phyloP scores from a whole-genome alignment of 2,888 invertebrate species.

The Erannis defoliaria region DNA sequence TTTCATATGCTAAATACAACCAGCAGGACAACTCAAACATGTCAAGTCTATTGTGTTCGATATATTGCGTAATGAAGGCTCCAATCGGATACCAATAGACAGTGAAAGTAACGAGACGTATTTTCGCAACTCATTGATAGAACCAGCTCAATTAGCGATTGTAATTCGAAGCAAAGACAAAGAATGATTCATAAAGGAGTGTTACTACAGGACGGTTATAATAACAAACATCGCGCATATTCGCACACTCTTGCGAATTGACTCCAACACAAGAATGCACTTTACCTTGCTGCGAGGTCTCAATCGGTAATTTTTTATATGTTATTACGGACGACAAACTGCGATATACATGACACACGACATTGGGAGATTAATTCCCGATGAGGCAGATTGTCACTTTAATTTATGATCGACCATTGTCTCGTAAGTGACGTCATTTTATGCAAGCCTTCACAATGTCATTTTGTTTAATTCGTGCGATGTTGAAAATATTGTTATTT shows the following conservation, averaged over 20 bases:
- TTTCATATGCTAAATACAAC: conserved; percentile 9
- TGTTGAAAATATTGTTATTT: conserved; percentile 49
- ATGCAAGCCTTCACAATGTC: conserved; percentile 61
- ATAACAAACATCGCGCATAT: conserved; percentile 65
- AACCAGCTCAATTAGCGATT: conserved; percentile 49
- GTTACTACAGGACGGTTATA: conserved; percentile 57
- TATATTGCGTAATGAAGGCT: conserved; percentile 28
- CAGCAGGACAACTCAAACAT: conserved; percentile 12
- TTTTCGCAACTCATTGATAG: conserved; percentile 44
- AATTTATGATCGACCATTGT: conserved; percentile 84
- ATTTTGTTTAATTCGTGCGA: conserved; percentile 64
- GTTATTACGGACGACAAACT: conserved; percentile 69
- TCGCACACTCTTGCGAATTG: conserved; percentile 81
- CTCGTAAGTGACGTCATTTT: conserved; percentile 78
- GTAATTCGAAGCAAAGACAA: conserved; percentile 54
- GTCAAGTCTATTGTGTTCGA: conserved; percentile 23
- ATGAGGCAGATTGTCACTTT: conserved; percentile 83
- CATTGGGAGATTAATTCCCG: conserved; percentile 82
- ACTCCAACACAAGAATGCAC: conserved; percentile 83
- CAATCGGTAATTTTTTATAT: conserved; percentile 80
- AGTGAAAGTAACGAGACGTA: conserved; percentile 33
- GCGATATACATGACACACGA: conserved; percentile 75
- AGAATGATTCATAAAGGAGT: conserved; percentile 58
- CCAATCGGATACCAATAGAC: conserved; percentile 26
- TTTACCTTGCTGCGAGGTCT: conserved; percentile 74